phyloP scores from a whole-genome alignment of 2,113 vertebrate species.

The Tragelaphus strepsiceros region DNA sequence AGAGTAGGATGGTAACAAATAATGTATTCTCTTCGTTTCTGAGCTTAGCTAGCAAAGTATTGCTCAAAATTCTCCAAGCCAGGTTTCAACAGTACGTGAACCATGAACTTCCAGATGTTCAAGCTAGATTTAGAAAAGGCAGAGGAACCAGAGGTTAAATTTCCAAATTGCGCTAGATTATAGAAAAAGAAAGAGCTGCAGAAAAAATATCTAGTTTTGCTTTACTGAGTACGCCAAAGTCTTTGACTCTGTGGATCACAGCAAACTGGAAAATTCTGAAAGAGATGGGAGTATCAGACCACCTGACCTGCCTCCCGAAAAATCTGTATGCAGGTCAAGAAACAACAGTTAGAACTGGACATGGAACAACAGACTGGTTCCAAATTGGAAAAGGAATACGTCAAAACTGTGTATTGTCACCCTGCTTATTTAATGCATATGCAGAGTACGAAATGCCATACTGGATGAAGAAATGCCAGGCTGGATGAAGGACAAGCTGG shows the following conservation, averaged over 20 bases:
- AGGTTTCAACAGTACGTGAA: neutral
- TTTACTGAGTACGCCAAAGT: neutral
- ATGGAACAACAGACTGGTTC: neutral
- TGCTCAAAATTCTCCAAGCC: neutral
- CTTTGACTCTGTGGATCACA: neutral
- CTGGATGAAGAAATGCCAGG: neutral
- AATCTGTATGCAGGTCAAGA: neutral
- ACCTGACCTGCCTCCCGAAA: neutral
- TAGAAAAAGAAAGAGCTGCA: neutral
- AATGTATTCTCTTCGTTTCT: neutral
- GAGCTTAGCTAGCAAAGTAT: neutral
- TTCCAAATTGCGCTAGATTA: neutral
- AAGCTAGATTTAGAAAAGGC: neutral
- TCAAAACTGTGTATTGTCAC: neutral
- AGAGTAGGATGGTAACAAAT: neutral
- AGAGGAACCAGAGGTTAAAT: neutral
- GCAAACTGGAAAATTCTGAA: neutral
- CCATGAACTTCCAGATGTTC: neutral
- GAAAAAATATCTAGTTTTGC: neutral
- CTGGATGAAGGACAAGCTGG: neutral
- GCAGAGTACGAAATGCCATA: neutral
- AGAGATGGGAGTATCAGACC: neutral
- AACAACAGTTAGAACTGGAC: neutral
- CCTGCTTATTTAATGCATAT: neutral
- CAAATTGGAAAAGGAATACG: neutral